These are phyloP conservation scores for Casuarius casuarius DNA, from an alignment of 2,113 vertebrate genomes.

Conservation along the genomic window DNA sequence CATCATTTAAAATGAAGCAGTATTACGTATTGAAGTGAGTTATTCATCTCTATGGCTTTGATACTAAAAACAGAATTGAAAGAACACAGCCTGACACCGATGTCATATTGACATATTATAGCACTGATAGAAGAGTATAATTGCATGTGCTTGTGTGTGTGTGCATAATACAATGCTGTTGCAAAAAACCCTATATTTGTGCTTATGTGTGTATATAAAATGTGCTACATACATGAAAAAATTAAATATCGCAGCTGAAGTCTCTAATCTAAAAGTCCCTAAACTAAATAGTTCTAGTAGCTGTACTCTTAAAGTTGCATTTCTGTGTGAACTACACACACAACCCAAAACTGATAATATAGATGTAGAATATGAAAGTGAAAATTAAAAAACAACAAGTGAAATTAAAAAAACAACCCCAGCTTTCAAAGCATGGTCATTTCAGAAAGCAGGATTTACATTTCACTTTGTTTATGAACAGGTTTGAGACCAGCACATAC, in stretches of 20 bases:
- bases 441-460: background rate
- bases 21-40: background rate
- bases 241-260: background rate
- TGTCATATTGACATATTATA: background rate
- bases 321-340: too few relatives aligned
- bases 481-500: background rate
- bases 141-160: too few relatives aligned
- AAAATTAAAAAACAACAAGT: background rate
- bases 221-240: background rate
- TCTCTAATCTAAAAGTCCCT: background rate
- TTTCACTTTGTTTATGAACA: background rate
- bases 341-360: too few relatives aligned
- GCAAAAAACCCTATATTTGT: too few relatives aligned
- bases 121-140: too few relatives aligned
- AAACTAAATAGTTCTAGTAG: too few relatives aligned
- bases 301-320: too few relatives aligned
- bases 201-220: background rate
- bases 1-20: background rate
- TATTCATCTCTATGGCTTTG: background rate
- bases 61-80: background rate
- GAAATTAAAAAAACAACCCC: background rate
- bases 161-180: too few relatives aligned
- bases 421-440: background rate
- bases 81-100: background rate
- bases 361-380: background rate